These are phyloP conservation scores for Anabacerthia variegaticeps DNA, from an alignment of 2,797 vertebrate genomes.

Conservation along the genomic window DNA sequence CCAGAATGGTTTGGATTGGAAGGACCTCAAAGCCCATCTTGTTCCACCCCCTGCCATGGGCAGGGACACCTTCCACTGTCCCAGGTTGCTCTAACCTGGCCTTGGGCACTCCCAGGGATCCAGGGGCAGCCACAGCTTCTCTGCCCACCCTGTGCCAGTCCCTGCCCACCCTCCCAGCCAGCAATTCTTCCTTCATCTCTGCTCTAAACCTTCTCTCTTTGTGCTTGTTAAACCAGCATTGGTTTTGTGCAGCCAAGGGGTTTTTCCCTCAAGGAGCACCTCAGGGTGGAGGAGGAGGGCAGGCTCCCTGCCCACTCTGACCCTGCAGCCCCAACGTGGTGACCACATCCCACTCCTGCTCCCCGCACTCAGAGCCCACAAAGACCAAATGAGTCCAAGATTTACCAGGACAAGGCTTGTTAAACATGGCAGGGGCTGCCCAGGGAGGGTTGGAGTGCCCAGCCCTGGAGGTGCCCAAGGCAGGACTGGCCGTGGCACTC, in stretches of 20 bases:
- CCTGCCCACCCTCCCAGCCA: neutral
- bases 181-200: neutral
- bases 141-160: neutral
- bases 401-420: no score
- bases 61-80: neutral
- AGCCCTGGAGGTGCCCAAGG: neutral
- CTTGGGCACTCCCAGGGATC: neutral
- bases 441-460: neutral
- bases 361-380: fast-evolving
- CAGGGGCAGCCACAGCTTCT: neutral
- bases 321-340: neutral
- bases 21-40: neutral
- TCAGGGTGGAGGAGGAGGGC: fast-evolving
- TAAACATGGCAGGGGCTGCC: neutral
- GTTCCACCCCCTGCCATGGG: neutral
- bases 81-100: neutral
- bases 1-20: neutral
- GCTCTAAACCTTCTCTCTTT: neutral
- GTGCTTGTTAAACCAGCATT: neutral
- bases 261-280: neutral
- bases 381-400: fast-evolving
- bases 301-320: fast-evolving
- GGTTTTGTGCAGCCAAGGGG: neutral
- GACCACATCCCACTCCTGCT: neutral
- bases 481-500: neutral